Conservation (phyloP, 2,888 invertebrate species). For the Ypsolopha sequella region DNA sequence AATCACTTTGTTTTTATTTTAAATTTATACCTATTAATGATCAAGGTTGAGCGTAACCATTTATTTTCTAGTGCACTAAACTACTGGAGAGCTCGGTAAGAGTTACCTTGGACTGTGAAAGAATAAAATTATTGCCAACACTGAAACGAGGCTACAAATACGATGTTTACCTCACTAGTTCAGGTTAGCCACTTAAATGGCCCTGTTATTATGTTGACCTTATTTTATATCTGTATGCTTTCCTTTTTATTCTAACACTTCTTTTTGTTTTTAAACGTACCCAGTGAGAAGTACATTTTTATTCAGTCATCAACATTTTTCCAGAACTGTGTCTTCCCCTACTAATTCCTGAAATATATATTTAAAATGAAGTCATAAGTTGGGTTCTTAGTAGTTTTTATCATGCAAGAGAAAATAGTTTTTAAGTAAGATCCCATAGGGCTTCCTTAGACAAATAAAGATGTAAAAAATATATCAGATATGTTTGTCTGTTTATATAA, state of each 20-base stretch:
- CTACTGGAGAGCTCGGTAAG: conserved; percentile 82
- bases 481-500: no score
- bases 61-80: conserved; percentile 75
- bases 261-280: no score
- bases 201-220: not conserved
- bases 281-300: no score
- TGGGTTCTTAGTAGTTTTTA: no score
- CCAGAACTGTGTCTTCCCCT: no score
- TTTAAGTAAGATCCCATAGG: no score
- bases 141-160: conserved; percentile 85
- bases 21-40: conserved; percentile 6
- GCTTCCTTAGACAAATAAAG: no score
- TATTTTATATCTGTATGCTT: not conserved
- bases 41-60: conserved; percentile 42
- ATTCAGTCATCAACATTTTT: no score
- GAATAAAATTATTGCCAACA: conserved; percentile 85
- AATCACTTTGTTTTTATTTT: not conserved
- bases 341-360: no score
- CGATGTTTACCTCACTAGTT: conserved; percentile 88
- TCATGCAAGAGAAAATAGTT: no score
- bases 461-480: no score
- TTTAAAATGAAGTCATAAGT: no score
- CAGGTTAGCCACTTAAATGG: conserved; percentile 74
- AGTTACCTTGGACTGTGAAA: conserved; percentile 78
- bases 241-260: not conserved